Evolutionary conservation across 2,113 vertebrate genomes (phyloP).

Genomic region (Oriolus oriolus): DNA sequence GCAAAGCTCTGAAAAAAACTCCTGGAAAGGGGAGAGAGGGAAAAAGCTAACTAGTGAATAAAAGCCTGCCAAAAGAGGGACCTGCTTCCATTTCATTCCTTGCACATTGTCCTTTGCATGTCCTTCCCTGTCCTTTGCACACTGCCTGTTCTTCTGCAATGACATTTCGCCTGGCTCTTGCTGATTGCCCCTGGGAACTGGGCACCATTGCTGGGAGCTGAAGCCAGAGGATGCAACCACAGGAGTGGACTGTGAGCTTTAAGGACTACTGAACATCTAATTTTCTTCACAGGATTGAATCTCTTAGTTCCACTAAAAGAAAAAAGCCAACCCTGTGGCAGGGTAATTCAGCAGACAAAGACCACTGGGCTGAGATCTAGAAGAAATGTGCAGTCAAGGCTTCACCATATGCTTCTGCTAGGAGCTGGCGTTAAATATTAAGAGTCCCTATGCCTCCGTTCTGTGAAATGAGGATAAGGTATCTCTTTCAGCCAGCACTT

Average conservation of each 20-base stretch:
- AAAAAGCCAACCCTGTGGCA: not conserved
- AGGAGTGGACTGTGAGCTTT: not conserved
- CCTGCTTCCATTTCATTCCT: not conserved
- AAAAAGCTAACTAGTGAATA: not conserved
- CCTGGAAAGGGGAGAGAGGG: not conserved
- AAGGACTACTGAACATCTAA: not conserved
- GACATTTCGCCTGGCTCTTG: rapidly evolving
- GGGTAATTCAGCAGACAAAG: not conserved
- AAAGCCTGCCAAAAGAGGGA: not conserved
- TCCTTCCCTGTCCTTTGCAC: not conserved
- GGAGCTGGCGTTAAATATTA: not conserved
- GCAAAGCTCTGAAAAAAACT: not conserved
- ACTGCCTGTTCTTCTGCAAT: not conserved
- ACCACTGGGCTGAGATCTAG: not conserved
- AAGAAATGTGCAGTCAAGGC: not conserved
- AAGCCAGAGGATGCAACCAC: not conserved
- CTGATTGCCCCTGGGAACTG: not conserved
- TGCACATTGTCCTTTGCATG: not conserved
- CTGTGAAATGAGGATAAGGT: not conserved
- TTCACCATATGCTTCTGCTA: not conserved
- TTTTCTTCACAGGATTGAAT: not conserved
- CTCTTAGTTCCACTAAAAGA: not conserved
- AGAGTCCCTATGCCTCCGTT: not conserved
- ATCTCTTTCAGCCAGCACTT: not conserved
- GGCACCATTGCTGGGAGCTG: not conserved